These are phyloP conservation scores for Philantomba maxwellii DNA, from an alignment of 2,113 vertebrate species.

Conservation along the genomic window DNA sequence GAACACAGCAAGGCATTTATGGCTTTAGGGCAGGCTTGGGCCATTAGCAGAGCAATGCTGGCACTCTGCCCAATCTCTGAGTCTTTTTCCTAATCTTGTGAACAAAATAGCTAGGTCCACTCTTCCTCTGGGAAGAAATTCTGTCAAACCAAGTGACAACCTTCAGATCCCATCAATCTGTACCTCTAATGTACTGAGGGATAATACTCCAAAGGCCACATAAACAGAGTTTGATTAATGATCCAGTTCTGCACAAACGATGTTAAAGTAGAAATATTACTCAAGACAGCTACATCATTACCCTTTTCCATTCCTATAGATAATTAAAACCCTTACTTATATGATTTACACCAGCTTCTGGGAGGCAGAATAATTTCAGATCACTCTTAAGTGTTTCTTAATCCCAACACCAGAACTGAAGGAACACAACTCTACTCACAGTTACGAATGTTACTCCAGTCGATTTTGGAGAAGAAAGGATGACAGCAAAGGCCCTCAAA, in stretches of 20 bases:
- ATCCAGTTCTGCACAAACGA: not conserved
- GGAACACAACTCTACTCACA: slow-evolving; percentile 81
- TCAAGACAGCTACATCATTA: not conserved
- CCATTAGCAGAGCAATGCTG: not conserved
- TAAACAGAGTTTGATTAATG: not conserved
- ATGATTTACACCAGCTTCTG: not conserved
- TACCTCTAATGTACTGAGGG: not conserved
- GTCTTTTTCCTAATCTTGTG: not conserved
- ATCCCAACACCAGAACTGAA: not conserved
- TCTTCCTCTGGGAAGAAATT: slow-evolving; percentile 11
- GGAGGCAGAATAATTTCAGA: not conserved
- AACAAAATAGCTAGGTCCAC: not conserved
- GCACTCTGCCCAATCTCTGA: not conserved
- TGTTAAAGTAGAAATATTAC: slow-evolving; percentile 29
- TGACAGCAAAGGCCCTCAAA: slow-evolving; percentile 93
- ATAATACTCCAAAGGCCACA: not conserved
- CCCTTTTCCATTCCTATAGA: not conserved
- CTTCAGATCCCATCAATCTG: not conserved
- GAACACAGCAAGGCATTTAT: not conserved
- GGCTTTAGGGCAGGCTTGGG: not conserved
- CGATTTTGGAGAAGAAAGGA: slow-evolving; percentile 89
- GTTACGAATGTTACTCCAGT: slow-evolving; percentile 90
- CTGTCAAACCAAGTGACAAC: not conserved
- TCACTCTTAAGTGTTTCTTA: not conserved
- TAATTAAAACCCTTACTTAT: slow-evolving; percentile 12